Base-by-base conservation (phyloP, 2,888 invertebrate genomes). In the Tipula unca region DNA sequence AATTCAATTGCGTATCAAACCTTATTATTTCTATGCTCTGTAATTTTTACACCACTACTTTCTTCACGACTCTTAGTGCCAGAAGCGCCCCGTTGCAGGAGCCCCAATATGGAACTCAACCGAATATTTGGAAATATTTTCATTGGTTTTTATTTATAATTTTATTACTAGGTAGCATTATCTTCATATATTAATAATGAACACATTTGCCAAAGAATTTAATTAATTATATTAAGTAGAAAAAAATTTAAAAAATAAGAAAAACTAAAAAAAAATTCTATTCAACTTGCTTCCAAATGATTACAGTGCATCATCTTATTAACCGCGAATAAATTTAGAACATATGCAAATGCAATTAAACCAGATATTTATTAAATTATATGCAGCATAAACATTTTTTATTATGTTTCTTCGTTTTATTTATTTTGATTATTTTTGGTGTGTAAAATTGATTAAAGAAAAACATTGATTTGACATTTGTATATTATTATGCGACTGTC, bases 121-220 rank as follows among this genome's bases (percentile, higher is more conserved):
- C 83, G 83, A 83, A 83, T 83, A 83, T 83, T 83, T 83, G 83
- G 83, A 32, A 83, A 83, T 17, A 83, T 17, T 83, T 83, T 83
- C 83, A 83, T 83, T 83, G 29, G 83, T 69, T 69, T 69, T 69
- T 69, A n/a, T 69, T 69, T 25, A 25, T 69, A 13, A 69, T 20
- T 13, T 69, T 69, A 25, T 69, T 69, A 10, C 25, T 69, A 10
- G 25, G 8, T 3, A 25, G 69, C 25, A 10, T 20, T 69, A 25
- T 25, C 25, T 69, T 25, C 25, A 69, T 25, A 69, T 13, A 69
- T 69, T 69, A 69, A 13, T 3, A 69, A 25, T 25, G 25, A 69
- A 69, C 25, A 25, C 69, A 69, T 69, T 69, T 20, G 25, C 20
- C 48, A 10, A 20, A 5, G 4, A 4, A 25, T 69, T 69, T 69